These are phyloP conservation scores for Apamea crenata DNA, from an alignment of 2,888 invertebrate genomes.

Conservation along the genomic window DNA sequence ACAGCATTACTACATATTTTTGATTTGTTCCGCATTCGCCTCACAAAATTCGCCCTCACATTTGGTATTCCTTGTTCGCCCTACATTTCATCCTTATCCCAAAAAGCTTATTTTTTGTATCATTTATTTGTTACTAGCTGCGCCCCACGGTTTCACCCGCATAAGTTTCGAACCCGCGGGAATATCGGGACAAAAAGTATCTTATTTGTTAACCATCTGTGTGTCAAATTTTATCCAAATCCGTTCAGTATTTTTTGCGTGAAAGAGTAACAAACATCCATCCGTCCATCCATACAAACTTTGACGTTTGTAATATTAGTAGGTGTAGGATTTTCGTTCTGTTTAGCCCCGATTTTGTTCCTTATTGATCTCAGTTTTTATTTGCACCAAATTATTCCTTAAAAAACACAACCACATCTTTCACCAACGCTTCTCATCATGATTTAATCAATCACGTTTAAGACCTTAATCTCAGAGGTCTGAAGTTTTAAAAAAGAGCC, in stretches of 20 bases:
- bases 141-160: too few species aligned
- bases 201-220: too few species aligned
- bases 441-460: conserved; percentile 62
- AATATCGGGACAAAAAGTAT: too few species aligned
- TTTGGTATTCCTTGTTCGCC: not conserved
- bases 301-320: too few species aligned
- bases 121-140: not conserved
- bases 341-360: not conserved
- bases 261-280: too few species aligned
- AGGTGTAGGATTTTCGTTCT: not conserved
- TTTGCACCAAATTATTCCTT: not conserved
- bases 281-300: too few species aligned
- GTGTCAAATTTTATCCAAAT: too few species aligned
- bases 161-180: too few species aligned
- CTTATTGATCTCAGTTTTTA: not conserved
- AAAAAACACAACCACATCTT: not conserved
- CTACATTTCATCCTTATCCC: not conserved
- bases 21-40: not conserved
- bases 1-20: not conserved
- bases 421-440: conserved; percentile 34
- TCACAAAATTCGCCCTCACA: not conserved
- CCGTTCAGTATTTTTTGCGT: too few species aligned
- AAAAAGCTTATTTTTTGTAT: not conserved
- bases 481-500: conserved; percentile 56
- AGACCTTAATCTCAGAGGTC: conserved; percentile 35